phyloP scores from a whole-genome alignment of 2,113 vertebrate species.

The Malurus melanocephalus region DNA sequence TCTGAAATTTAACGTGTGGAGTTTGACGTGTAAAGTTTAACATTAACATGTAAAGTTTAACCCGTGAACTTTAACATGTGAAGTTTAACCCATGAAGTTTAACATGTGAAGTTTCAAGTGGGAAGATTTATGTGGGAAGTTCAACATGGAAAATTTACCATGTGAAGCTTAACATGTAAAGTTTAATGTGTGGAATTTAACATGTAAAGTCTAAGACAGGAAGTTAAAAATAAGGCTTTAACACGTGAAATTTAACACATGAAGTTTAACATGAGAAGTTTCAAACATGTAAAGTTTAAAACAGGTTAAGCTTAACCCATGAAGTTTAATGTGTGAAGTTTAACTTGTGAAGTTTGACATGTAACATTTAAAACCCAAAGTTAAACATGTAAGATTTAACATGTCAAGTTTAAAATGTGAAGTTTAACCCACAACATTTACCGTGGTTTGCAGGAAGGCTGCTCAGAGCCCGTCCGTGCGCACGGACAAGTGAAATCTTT shows the following conservation, averaged over 20 bases:
- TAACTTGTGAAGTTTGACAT: not conserved
- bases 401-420: not conserved
- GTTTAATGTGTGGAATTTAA: too few species aligned
- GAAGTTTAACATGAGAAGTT: not conserved
- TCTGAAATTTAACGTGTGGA: not conserved
- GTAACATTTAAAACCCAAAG: not conserved
- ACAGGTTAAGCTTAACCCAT: too few species aligned
- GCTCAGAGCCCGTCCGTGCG: not conserved
- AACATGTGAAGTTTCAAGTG: not conserved
- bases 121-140: not conserved
- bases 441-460: not conserved
- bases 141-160: not conserved
- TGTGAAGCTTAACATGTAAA: not conserved
- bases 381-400: not conserved
- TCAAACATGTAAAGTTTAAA: too few species aligned
- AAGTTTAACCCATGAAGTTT: not conserved
- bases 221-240: too few species aligned
- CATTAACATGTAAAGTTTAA: not conserved
- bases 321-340: too few species aligned
- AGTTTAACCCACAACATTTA: not conserved
- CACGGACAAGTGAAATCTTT: conserved; percentile 53
- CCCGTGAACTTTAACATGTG: not conserved
- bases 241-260: fast-evolving
- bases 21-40: not conserved
- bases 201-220: too few species aligned